These are phyloP conservation scores for Seira ritae DNA, from an alignment of 2,888 invertebrate species.

Conservation along the genomic window DNA sequence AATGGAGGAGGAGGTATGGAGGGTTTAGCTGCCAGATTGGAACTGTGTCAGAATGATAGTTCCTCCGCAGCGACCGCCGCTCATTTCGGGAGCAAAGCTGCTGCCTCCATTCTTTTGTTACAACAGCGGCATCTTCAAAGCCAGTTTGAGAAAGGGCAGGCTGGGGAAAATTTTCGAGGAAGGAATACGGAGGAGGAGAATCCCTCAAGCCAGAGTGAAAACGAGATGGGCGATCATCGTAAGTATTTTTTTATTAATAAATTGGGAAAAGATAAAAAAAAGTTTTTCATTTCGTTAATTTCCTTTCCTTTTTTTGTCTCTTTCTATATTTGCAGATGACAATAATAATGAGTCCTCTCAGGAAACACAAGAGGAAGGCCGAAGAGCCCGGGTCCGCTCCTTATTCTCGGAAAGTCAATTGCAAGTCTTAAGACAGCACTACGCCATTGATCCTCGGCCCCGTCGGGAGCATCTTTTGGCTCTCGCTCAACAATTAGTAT, in stretches of 20 bases:
- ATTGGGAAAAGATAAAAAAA: constrained; percentile 18
- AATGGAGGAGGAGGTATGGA: constrained; percentile 75
- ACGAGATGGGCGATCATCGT: constrained; percentile 72
- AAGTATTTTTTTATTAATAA: constrained; percentile 54
- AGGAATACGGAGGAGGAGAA: constrained; percentile 70
- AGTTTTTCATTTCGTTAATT: constrained; percentile 52
- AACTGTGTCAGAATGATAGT: constrained; percentile 74
- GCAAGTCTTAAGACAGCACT: constrained; percentile 90
- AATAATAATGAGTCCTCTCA: constrained; percentile 67
- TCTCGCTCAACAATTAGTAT: constrained; percentile 85
- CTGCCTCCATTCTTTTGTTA: constrained; percentile 44
- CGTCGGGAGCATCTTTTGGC: constrained; percentile 94
- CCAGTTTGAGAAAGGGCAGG: constrained; percentile 43
- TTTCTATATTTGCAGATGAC: constrained; percentile 59
- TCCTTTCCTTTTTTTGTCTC: constrained; percentile 29
- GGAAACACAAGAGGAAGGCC: constrained; percentile 72
- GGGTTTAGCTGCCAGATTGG: constrained; percentile 77
- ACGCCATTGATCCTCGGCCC: constrained; percentile 92
- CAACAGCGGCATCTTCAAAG: constrained; percentile 38
- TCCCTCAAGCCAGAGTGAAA: constrained; percentile 72
- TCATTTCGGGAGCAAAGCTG: constrained; percentile 41
- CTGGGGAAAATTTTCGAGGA: constrained; percentile 77
- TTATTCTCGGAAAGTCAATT: constrained; percentile 96
- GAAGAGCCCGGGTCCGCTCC: constrained; percentile 84
- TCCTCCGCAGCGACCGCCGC: constrained; percentile 44